Conservation (phyloP, 2,888 invertebrate species). For the Itoplectis maculator region DNA sequence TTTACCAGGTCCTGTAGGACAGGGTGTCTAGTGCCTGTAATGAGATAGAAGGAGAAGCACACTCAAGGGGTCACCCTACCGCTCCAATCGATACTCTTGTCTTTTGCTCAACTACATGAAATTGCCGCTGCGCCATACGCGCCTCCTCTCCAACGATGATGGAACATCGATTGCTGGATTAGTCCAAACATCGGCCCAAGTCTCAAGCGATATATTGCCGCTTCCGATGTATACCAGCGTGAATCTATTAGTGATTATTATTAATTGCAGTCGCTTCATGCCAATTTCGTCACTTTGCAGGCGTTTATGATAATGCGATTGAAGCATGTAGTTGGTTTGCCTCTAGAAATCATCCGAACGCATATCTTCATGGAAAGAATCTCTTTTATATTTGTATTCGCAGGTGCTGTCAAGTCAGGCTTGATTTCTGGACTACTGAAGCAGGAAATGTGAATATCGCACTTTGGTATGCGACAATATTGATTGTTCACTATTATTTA, state of each 20-base stretch:
- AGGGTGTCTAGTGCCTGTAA: constrained; percentile 31
- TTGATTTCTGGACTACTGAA: too few relatives aligned
- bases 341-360: neutral
- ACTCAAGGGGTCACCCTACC: constrained; percentile 14
- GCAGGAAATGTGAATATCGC: too few relatives aligned
- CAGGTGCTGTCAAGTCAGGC: too few relatives aligned
- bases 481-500: neutral
- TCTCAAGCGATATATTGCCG: neutral
- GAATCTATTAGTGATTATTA: neutral
- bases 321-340: neutral
- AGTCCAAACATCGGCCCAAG: neutral
- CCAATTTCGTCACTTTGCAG: neutral
- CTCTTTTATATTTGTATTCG: too few relatives aligned
- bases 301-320: neutral
- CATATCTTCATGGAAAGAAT: neutral
- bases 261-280: constrained; percentile 3
- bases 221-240: too few relatives aligned
- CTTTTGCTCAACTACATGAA: constrained; percentile 36
- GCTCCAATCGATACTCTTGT: constrained; percentile 24
- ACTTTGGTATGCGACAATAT: too few relatives aligned
- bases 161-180: constrained; percentile 31
- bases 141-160: neutral
- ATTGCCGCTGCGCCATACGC: constrained; percentile 9
- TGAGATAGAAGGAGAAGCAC: constrained; percentile 52
- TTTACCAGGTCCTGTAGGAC: constrained; percentile 20